Conservation (phyloP, 2,888 invertebrate species). For the Chrysomela aeneicollis region DNA sequence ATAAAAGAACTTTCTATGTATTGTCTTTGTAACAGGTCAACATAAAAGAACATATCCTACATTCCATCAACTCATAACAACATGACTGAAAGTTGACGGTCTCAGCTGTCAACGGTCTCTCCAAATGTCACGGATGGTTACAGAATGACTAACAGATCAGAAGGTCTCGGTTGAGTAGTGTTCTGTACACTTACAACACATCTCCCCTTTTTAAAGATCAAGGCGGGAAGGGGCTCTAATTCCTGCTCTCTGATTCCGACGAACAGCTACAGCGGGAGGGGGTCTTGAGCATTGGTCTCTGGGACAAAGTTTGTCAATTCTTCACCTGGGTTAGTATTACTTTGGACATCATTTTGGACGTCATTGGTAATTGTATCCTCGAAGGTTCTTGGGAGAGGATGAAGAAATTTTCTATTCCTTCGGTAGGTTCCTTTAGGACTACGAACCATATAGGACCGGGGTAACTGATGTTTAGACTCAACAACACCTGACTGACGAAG, state of each 20-base stretch:
- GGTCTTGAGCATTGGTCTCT: background rate
- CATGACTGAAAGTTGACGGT: no score
- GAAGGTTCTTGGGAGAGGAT: background rate
- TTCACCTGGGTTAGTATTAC: background rate
- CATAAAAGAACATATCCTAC: no score
- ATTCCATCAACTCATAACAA: no score
- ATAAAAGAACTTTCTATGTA: no score
- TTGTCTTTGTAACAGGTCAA: no score
- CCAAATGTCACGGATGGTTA: no score
- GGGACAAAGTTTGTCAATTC: background rate
- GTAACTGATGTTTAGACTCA: conserved; percentile 13
- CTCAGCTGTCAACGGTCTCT: no score
- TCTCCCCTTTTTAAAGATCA: conserved; percentile 11
- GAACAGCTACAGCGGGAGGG: background rate
- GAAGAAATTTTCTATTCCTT: background rate
- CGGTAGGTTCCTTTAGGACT: conserved; percentile 20
- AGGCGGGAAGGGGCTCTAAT: conserved; percentile 2
- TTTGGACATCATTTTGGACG: background rate
- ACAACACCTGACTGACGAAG: conserved; percentile 33
- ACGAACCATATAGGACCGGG: conserved; percentile 28
- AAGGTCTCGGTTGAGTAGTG: no score
- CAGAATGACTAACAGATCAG: no score
- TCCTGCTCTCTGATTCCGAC: conserved; percentile 9
- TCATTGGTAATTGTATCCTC: background rate
- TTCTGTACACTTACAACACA: conserved; percentile 1